Evolutionary conservation across 2,888 invertebrate species (phyloP), one percentile per base, ranked within the genome.

Genomic region (Campopleginae sp.): DNA sequence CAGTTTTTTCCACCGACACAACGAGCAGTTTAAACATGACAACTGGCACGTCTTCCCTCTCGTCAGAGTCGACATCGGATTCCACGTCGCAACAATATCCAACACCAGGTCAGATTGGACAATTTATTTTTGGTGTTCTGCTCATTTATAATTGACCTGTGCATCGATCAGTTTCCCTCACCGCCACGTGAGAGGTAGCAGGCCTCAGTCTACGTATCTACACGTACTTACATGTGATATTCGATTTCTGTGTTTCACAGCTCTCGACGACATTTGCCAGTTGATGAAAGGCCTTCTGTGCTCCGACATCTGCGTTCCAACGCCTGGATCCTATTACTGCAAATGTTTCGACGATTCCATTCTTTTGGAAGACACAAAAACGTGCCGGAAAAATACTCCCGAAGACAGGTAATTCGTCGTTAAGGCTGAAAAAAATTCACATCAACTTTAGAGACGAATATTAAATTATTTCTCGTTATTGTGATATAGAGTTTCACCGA

Each of bases 271-370:
- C 87, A 91, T 95, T 58, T 95, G 95, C 87, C 90, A 94, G 61
- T 87, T 94, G 54, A 94, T 95, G 91, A 93, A 94, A 91, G 94
- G 94, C n/a, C 92, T 95, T 89, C 93, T 97, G 17, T 98, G 98
- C 92, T 96, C 97, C 0, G 97, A 98, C 89, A 95, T 96, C 89
- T 98, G 98, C 91, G 95, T 97, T 33, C 96, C 97, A 1, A 95
- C 96, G 0, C 96, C 95, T 0, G 96, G 96, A 0, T 97, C 97
- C 0, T 97, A 96, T 90, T 95, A 94, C 86, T 97, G 97, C 90
- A 95, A 95, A 87, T 97, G 97, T 90, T 95, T 95, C 74, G 95
- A 96, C 80, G 97, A 97, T 0, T 97, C 95, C 88, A 95, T 94
- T 89, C 94, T 97, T 3, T 95, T 96, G 95, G 94, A 96, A 33